phyloP scores from a whole-genome alignment of 1,140 invertebrate genomes.

The Ips nitidus region DNA sequence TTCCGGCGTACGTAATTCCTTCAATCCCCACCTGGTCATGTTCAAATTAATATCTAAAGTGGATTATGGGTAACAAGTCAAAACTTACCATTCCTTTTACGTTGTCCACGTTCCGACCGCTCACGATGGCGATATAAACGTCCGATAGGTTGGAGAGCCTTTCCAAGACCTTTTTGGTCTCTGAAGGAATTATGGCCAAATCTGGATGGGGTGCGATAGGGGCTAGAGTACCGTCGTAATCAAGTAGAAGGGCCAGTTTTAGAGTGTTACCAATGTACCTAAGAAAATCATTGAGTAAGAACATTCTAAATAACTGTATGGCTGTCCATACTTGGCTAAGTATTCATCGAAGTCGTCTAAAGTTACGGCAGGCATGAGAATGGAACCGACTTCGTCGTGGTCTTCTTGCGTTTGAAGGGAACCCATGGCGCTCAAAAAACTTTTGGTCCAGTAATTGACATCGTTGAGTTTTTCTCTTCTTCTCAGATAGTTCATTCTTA shows the following conservation, averaged over 20 bases:
- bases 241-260: conserved; percentile 80
- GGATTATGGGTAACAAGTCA: not conserved
- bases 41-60: not conserved
- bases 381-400: conserved; percentile 75
- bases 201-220: conserved; percentile 88
- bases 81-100: conserved; percentile 77
- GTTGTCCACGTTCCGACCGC: conserved; percentile 83
- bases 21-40: conserved; percentile 74
- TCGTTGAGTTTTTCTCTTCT: conserved; percentile 79
- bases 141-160: conserved; percentile 84
- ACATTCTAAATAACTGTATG: not conserved
- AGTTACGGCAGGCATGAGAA: conserved; percentile 80
- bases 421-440: conserved; percentile 84
- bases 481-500: conserved; percentile 83
- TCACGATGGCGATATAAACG: conserved; percentile 86
- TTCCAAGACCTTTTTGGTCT: conserved; percentile 82
- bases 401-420: conserved; percentile 68
- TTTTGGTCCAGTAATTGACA: conserved; percentile 87
- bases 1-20: conserved; percentile 87
- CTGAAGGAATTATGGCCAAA: conserved; percentile 77
- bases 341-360: conserved; percentile 88
- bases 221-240: conserved; percentile 88
- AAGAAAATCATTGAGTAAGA: conserved; percentile 28
- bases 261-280: conserved; percentile 85
- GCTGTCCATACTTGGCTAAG: conserved; percentile 68